phyloP scores from a whole-genome alignment of 2,113 vertebrate species.

The Capreolus pygargus region DNA sequence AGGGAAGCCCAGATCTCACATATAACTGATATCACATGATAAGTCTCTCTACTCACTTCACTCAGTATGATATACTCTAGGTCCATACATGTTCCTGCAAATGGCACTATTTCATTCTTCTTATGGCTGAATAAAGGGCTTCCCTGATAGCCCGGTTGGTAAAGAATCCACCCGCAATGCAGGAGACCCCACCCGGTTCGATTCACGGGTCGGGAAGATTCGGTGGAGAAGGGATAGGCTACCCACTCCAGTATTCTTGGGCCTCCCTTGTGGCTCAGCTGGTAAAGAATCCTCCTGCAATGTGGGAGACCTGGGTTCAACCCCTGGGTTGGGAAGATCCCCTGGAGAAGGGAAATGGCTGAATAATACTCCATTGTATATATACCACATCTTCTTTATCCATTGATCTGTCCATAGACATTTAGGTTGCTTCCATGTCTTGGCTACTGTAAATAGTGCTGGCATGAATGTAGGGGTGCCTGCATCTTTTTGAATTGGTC shows the following conservation, averaged over 20 bases:
- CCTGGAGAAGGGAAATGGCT: background rate
- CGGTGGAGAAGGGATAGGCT: background rate
- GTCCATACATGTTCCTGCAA: background rate
- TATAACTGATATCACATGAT: background rate
- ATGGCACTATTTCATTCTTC: background rate
- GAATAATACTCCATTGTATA: background rate
- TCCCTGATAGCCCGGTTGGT: background rate
- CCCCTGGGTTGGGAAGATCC: background rate
- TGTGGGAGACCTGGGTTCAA: background rate
- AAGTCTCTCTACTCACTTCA: background rate
- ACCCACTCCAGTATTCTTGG: background rate
- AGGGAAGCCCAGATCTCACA: background rate
- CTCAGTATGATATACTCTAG: background rate
- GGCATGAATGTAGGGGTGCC: background rate
- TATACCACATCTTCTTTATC: background rate
- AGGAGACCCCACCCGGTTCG: background rate
- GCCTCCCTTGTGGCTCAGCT: background rate
- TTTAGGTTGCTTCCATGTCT: background rate
- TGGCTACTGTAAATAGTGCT: background rate
- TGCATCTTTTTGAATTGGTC: background rate
- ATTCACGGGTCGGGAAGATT: too few species aligned
- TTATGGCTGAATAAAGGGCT: background rate
- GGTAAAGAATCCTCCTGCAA: background rate
- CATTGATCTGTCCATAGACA: background rate
- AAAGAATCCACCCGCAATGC: background rate